phyloP scores from a whole-genome alignment of 1,140 invertebrate genomes.

The Apis cerana region DNA sequence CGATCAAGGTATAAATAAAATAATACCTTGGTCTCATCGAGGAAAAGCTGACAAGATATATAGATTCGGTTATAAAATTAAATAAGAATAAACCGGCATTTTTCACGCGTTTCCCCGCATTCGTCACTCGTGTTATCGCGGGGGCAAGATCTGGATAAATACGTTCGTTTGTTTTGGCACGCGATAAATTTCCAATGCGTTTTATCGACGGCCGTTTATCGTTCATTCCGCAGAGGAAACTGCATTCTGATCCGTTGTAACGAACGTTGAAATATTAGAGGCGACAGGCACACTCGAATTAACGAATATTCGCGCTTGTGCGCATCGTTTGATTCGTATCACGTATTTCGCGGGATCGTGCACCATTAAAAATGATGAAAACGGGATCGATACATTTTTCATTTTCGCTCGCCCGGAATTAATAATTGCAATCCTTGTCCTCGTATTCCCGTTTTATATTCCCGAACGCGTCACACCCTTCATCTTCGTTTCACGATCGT shows the following conservation, averaged over 20 bases:
- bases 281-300: neutral
- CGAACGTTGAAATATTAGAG: constrained; percentile 17
- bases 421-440: neutral
- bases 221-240: constrained; percentile 23
- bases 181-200: constrained; percentile 17
- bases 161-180: constrained; percentile 5
- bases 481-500: neutral
- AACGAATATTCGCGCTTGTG: neutral
- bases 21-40: neutral
- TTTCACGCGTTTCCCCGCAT: neutral
- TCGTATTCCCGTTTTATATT: no score
- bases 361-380: neutral
- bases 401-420: neutral
- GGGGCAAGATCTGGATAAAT: constrained; percentile 22
- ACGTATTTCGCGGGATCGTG: no score
- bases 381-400: neutral
- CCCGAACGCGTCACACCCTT: no score
- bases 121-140: constrained; percentile 8
- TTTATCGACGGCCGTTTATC: constrained; percentile 37
- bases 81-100: constrained; percentile 9
- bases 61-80: constrained; percentile 17
- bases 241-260: neutral
- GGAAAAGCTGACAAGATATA: neutral
- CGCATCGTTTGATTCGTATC: neutral
- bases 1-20: neutral